These are phyloP conservation scores for Philantomba maxwellii DNA, from an alignment of 2,113 vertebrate genomes.

Conservation along the genomic window DNA sequence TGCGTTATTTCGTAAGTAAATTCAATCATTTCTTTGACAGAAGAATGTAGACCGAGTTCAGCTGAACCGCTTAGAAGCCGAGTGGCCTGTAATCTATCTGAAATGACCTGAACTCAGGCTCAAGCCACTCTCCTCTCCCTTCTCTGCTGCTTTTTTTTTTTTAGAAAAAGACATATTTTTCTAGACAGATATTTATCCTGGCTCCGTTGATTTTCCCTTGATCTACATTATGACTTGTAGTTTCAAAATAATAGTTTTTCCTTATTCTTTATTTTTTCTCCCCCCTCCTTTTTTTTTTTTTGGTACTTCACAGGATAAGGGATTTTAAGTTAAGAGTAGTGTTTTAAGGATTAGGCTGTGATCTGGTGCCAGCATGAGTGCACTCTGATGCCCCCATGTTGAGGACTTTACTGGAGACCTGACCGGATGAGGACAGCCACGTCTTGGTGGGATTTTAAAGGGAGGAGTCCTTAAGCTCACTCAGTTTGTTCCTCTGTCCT, in stretches of 20 bases:
- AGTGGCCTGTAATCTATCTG: background rate
- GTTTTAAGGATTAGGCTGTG: background rate
- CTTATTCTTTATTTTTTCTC: background rate
- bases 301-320: too few species aligned
- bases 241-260: background rate
- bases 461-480: background rate
- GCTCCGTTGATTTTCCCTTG: background rate
- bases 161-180: background rate
- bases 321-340: background rate
- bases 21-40: background rate
- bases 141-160: accelerated
- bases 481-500: background rate
- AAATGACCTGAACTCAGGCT: background rate
- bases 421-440: background rate
- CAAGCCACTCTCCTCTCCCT: background rate
- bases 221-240: background rate
- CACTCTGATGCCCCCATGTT: background rate
- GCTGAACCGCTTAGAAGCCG: background rate
- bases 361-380: background rate
- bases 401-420: background rate
- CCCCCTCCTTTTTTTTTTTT: background rate
- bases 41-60: background rate
- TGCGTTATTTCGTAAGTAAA: background rate
- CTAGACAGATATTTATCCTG: background rate
- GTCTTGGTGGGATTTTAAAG: background rate